A percentile compares a stretch with the other conserved stretches of the same genome.
These are phyloP conservation scores for Sorex maritimensis DNA, from an alignment of 2,797 vertebrate species.

Conservation along the genomic window DNA sequence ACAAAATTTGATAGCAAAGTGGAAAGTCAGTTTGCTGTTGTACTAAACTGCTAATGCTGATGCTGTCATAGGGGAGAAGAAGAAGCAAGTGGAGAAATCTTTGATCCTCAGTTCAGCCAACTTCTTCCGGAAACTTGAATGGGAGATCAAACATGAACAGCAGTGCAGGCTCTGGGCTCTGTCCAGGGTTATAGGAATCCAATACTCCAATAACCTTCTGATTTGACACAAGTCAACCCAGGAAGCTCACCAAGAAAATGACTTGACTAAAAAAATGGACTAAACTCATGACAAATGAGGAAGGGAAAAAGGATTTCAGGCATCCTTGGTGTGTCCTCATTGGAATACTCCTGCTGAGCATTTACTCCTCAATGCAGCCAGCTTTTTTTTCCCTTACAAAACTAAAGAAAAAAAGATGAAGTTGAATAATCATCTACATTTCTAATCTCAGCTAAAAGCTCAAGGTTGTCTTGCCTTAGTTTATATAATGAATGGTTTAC, in stretches of 20 bases:
- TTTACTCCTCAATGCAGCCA: not conserved
- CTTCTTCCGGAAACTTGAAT: constrained; percentile 86
- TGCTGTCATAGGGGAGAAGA: constrained; percentile 87
- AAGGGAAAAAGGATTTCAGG: constrained; percentile 49
- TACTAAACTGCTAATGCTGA: constrained; percentile 50
- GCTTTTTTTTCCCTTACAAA: constrained; percentile 6
- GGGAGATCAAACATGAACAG: constrained; percentile 89
- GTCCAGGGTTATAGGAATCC: constrained; percentile 88
- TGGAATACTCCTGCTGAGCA: not conserved
- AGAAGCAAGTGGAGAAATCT: constrained; percentile 85
- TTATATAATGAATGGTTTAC: constrained; percentile 43
- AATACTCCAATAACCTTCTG: constrained; percentile 85
- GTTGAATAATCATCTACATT: not conserved
- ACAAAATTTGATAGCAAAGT: constrained; percentile 78
- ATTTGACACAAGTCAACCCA: constrained; percentile 85
- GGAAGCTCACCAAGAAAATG: constrained; percentile 81
- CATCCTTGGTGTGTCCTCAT: constrained; percentile 52
- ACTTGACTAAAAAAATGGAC: constrained; percentile 74
- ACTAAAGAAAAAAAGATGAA: constrained; percentile 44
- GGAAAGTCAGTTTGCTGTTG: constrained; percentile 83
- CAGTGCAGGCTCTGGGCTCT: constrained; percentile 78
- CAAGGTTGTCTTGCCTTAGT: constrained; percentile 40
- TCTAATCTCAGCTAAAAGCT: constrained; percentile 37
- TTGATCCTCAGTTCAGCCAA: constrained; percentile 89
- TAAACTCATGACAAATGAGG: constrained; percentile 77